phyloP scores from a whole-genome alignment of 2,797 vertebrate genomes.

The Onychomys leucogaster region DNA sequence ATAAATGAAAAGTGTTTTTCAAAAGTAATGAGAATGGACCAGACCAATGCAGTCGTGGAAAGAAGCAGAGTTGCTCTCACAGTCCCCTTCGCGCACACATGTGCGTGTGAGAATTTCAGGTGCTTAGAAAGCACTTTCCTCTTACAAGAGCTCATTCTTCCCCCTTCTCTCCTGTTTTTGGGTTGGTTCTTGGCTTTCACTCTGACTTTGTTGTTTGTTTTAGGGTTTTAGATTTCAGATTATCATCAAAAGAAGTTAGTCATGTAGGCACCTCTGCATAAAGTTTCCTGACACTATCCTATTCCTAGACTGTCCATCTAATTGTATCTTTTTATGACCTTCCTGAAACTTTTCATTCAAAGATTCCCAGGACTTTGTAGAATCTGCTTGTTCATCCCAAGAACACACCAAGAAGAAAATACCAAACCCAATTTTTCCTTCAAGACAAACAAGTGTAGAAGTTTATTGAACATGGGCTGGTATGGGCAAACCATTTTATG shows the following conservation, averaged over 20 bases:
- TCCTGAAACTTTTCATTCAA: neutral
- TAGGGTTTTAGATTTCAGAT: neutral
- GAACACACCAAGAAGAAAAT: neutral
- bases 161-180: neutral
- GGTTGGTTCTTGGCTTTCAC: neutral
- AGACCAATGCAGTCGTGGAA: neutral
- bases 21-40: neutral
- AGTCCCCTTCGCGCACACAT: neutral
- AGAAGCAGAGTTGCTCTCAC: neutral
- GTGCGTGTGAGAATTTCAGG: neutral
- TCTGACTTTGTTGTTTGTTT: constrained; percentile 1
- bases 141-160: neutral
- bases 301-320: neutral
- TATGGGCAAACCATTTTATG: constrained; percentile 42
- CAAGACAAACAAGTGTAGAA: constrained; percentile 26
- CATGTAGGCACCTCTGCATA: neutral
- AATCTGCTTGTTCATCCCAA: neutral
- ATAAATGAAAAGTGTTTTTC: neutral
- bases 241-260: neutral
- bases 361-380: neutral
- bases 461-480: neutral
- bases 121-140: neutral
- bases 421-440: neutral
- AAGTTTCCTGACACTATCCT: neutral
- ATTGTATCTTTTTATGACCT: neutral